Evolutionary conservation across 2,113 vertebrate genomes (phyloP), one percentile per base, ranked within the genome.

Genomic region (Heterotilapia buettikoferi): DNA sequence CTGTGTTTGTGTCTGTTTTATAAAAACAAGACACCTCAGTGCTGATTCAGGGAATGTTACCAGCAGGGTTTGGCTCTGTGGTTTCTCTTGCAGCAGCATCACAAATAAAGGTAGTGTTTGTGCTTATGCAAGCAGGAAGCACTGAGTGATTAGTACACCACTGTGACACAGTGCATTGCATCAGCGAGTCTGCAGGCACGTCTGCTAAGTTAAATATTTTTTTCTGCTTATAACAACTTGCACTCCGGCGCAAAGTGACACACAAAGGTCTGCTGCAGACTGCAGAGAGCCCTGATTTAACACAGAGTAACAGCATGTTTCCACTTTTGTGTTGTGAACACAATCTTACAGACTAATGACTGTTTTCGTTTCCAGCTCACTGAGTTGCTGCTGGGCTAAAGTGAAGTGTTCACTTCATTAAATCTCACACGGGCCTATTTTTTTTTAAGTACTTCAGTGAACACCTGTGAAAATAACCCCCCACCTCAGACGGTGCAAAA

Each of bases 71-170:
- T 78, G 52, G 10, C 26, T 7, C 16, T 88, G 91, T 88, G 85
- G 86, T 82, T 89, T 80, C 18, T 90, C 50, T 89, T 85, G 85
- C 89, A 88, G 71, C 88, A 89, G 59, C 52, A 53, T 80, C 73
- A 50, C 83, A 89, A n/a, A 56, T 52, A 31, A 82, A 21, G 12
- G 47, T 52, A 84, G 5, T 43, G 6, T 84, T 84, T 45, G 11
- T 86, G 73, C 76, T 83, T 66, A 16, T 63, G 53, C 68, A 78
- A 87, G 73, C 84, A 88, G 85, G 87, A 83, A 73, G 54, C 33
- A 7, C 24, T 57, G 53, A 43, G 54, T 57, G 81, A 88, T 52
- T 36, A 26, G 19, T 13, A 36, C 43, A 33, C 9, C 11, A 2
- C 18, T 14, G 29, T 40, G 36, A 53, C 38, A 47, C 52, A 36